These are phyloP conservation scores for Nesidiocoris tenuis DNA, from an alignment of 2,888 invertebrate species.

Conservation along the genomic window DNA sequence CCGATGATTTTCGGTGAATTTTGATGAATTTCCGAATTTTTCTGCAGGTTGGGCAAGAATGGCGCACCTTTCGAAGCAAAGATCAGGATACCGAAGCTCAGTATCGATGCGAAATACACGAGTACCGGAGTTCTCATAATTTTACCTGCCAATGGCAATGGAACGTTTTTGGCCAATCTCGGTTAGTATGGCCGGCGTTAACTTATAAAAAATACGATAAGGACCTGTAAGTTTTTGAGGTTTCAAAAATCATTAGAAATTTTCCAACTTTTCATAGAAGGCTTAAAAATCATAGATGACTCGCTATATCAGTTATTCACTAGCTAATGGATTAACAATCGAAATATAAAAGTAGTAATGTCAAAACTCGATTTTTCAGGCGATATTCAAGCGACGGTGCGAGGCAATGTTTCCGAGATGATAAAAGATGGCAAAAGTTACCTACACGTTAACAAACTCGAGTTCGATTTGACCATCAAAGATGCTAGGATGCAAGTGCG, in stretches of 20 bases:
- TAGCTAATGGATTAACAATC: no score
- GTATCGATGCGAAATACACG: conserved; percentile 66
- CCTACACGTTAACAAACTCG: conserved; percentile 64
- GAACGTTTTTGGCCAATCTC: conserved; percentile 66
- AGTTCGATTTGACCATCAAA: conserved; percentile 63
- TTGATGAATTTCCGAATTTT: no score
- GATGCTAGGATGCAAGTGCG: conserved; percentile 65
- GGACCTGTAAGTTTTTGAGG: no score
- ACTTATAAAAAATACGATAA: no score
- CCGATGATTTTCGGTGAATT: no score
- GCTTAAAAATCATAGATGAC: no score
- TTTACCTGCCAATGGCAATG: conserved; percentile 69
- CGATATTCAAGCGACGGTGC: conserved; percentile 62
- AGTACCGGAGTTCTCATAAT: conserved; percentile 70
- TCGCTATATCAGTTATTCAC: no score
- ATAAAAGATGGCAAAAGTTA: conserved; percentile 56
- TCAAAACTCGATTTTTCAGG: no score
- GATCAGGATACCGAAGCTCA: conserved; percentile 65
- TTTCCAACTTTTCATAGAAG: no score
- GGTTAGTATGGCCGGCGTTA: conserved; percentile 55
- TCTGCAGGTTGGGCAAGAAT: conserved; percentile 60
- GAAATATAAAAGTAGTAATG: no score
- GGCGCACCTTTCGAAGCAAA: conserved; percentile 67
- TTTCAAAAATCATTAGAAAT: no score
- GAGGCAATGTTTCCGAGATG: conserved; percentile 60